phyloP scores from a whole-genome alignment of 1,140 invertebrate species.

The Plectrocnemia conspersa region DNA sequence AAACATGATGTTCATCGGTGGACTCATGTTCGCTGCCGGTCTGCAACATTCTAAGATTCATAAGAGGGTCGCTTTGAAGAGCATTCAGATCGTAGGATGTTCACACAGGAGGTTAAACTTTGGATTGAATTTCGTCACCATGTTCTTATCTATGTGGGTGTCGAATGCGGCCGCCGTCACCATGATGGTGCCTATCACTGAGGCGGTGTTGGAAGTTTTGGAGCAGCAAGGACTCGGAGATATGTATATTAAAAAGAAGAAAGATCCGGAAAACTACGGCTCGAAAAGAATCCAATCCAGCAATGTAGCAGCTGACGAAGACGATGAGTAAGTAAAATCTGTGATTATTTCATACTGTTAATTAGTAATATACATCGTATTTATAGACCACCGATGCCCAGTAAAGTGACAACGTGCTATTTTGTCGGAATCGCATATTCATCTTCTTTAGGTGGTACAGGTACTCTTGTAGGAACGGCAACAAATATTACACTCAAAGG shows the following conservation, averaged over 20 bases:
- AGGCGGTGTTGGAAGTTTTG: conserved; percentile 67
- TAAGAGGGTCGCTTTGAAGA: conserved; percentile 73
- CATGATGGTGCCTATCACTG: conserved; percentile 81
- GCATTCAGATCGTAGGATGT: conserved; percentile 73
- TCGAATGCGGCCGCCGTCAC: conserved; percentile 78
- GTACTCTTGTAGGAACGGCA: conserved; percentile 81
- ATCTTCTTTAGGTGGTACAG: conserved; percentile 68
- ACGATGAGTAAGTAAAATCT: conserved; percentile 41
- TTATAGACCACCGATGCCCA: conserved; percentile 52
- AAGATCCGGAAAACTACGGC: conserved; percentile 41
- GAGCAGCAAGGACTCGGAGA: conserved; percentile 64
- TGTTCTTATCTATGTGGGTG: conserved; percentile 82
- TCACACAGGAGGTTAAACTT: conserved; percentile 67
- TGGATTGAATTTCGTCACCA: conserved; percentile 71
- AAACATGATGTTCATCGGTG: conserved; percentile 81
- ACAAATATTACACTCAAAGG: conserved; percentile 85
- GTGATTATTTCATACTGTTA: not conserved
- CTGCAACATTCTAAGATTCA: conserved; percentile 83
- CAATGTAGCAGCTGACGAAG: conserved; percentile 36
- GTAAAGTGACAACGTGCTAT: conserved; percentile 64
- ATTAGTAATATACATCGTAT: not conserved
- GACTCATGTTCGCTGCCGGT: conserved; percentile 76
- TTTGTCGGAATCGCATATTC: conserved; percentile 77
- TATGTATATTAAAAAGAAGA: conserved; percentile 53
- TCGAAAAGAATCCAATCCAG: conserved; percentile 45